Conservation (phyloP, 1,140 invertebrate genomes). For the Calliopsis andreniformis region DNA sequence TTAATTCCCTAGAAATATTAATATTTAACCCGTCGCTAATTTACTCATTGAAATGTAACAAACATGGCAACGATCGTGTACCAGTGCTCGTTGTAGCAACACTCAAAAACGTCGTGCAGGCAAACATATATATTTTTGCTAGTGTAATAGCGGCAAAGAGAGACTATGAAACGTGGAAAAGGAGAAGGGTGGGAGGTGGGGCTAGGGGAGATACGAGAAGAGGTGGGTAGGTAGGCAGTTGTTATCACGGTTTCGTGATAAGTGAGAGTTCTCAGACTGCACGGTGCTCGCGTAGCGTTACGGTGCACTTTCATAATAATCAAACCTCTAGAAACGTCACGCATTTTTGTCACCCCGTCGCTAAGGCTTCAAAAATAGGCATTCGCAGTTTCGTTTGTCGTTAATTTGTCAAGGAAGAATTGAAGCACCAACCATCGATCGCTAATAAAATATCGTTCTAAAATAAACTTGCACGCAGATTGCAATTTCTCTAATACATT, state of each 20-base stretch:
- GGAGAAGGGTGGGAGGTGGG: constrained; percentile 15
- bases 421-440: neutral
- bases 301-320: constrained; percentile 71
- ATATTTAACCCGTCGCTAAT: too few relatives aligned
- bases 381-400: constrained; percentile 1
- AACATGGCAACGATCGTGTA: too few relatives aligned
- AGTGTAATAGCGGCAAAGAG: neutral
- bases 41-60: too few relatives aligned
- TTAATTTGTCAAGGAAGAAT: neutral
- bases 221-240: constrained; percentile 63
- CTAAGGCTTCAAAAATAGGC: neutral
- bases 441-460: neutral
- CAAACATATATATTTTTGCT: neutral
- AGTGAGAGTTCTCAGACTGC: constrained; percentile 72
- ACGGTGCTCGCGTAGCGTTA: constrained; percentile 59
- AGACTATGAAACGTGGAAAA: constrained; percentile 19
- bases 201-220: constrained; percentile 33
- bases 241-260: constrained; percentile 76
- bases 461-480: too few relatives aligned
- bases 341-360: constrained; percentile 43
- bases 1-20: too few relatives aligned
- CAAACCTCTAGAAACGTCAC: constrained; percentile 58
- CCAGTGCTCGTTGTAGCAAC: too few relatives aligned
- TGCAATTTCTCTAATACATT: too few relatives aligned
- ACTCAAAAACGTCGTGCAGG: neutral